Evolutionary conservation across 1,140 invertebrate species (phyloP).

Genomic region (Listronotus bonariensis): DNA sequence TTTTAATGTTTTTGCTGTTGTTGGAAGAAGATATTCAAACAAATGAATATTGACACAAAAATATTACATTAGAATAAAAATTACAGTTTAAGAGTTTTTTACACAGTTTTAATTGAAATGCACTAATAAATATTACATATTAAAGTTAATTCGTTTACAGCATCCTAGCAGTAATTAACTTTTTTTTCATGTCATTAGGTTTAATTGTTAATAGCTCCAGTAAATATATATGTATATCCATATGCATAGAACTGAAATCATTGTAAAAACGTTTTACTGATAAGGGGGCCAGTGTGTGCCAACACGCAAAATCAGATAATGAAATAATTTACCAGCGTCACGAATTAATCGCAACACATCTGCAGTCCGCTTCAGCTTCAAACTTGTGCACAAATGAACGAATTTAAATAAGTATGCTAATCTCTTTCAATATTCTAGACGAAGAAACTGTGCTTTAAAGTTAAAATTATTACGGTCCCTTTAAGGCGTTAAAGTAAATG

Average conservation of each 20-base stretch:
- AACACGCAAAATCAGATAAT: slow-evolving; percentile 35
- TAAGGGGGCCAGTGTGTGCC: slow-evolving; percentile 17
- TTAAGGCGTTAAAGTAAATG: too few relatives aligned
- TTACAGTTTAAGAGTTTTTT: too few relatives aligned
- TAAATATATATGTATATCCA: background rate
- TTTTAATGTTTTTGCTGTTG: too few relatives aligned
- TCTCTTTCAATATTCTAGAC: slow-evolving; percentile 26
- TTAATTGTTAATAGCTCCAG: too few relatives aligned
- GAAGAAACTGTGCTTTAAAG: background rate
- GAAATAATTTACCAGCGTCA: slow-evolving; percentile 42
- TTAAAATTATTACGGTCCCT: background rate
- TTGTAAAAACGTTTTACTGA: slow-evolving; percentile 22
- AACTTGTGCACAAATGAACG: slow-evolving; percentile 40
- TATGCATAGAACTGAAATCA: slow-evolving; percentile 2
- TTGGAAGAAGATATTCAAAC: too few relatives aligned
- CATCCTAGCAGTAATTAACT: too few relatives aligned
- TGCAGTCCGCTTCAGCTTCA: slow-evolving; percentile 40
- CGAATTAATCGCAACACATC: slow-evolving; percentile 44
- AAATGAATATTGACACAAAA: too few relatives aligned
- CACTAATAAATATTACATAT: too few relatives aligned
- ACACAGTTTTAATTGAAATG: too few relatives aligned
- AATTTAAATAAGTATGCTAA: slow-evolving; percentile 45
- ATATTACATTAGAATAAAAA: too few relatives aligned
- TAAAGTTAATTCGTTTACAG: too few relatives aligned
- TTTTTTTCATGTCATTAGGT: too few relatives aligned